Conservation (phyloP, 1,140 invertebrate species). For the Drosophila nasuta region DNA sequence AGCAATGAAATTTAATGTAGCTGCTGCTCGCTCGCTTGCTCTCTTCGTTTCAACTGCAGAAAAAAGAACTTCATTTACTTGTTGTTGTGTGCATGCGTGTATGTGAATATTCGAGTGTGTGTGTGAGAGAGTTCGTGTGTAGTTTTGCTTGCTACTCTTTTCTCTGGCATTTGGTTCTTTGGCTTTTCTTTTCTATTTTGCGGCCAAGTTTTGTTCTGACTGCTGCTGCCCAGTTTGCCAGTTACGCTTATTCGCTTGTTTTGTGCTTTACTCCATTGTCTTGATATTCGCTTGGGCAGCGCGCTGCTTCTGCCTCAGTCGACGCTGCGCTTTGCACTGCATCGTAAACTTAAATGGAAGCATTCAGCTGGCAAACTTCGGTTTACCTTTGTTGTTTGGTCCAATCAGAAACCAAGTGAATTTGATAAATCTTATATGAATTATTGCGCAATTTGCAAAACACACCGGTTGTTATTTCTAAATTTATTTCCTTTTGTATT, state of each 20-base stretch:
- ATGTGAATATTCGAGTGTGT: conserved; percentile 2
- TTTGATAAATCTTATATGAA: not conserved
- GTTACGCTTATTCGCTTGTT: conserved; percentile 64
- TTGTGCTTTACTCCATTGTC: conserved; percentile 64
- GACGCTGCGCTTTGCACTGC: conserved; percentile 35
- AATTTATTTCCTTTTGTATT: not conserved
- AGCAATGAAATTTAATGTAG: conserved; percentile 15
- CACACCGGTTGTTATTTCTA: conserved; percentile 1
- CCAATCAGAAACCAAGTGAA: not conserved
- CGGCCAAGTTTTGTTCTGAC: conserved; percentile 49
- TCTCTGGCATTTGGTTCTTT: conserved; percentile 45
- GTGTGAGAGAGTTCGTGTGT: conserved; percentile 18
- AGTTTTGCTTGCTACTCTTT: conserved; percentile 30
- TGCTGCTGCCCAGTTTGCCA: conserved; percentile 41
- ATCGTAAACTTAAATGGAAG: conserved; percentile 33
- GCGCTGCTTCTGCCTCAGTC: conserved; percentile 10
- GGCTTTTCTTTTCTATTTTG: conserved; percentile 57
- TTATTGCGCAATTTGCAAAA: not conserved
- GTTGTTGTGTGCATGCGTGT: conserved; percentile 6
- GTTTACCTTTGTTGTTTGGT: not conserved
- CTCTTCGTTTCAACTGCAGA: conserved; percentile 26
- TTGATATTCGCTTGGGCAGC: conserved; percentile 44
- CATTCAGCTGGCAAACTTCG: conserved; percentile 31
- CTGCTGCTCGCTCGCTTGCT: conserved; percentile 7
- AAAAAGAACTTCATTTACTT: conserved; percentile 37